These are phyloP conservation scores for Rhyzopertha dominica DNA, from an alignment of 1,140 invertebrate genomes.

Conservation along the genomic window DNA sequence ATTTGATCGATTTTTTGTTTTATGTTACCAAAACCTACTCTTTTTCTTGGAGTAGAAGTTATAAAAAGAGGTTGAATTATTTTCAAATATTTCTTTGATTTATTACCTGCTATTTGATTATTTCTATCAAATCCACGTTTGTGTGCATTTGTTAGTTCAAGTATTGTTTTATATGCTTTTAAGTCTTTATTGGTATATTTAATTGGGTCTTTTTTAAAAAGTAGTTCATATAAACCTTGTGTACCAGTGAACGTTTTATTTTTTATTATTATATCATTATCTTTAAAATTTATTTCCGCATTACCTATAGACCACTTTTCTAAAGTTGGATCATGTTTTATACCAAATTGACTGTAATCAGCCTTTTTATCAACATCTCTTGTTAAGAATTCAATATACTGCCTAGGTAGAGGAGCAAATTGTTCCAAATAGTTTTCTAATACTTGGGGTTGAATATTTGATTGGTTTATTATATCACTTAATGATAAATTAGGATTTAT, in stretches of 20 bases:
- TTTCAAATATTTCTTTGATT: constrained; percentile 16
- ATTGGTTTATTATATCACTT: too few species aligned
- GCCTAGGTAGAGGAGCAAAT: too few species aligned
- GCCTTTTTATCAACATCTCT: constrained; percentile 8
- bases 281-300: constrained; percentile 13
- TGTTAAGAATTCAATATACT: constrained; percentile 6
- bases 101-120: constrained; percentile 20
- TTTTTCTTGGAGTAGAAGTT: constrained; percentile 7
- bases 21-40: constrained; percentile 7
- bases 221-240: constrained; percentile 24
- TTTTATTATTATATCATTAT: constrained; percentile 17
- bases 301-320: constrained; percentile 16
- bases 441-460: too few species aligned
- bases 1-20: constrained; percentile 3
- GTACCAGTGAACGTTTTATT: constrained; percentile 16
- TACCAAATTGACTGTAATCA: constrained; percentile 21
- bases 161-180: constrained; percentile 28
- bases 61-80: constrained; percentile 22
- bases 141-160: constrained; percentile 26
- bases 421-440: too few species aligned
- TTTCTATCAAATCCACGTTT: constrained; percentile 20
- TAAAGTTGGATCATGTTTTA: constrained; percentile 13
- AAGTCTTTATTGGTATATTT: constrained; percentile 22
- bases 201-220: constrained; percentile 25
- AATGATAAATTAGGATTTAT: too few species aligned